Conservation (phyloP, 2,797 vertebrate genomes). For the Poliocrania exsul region DNA sequence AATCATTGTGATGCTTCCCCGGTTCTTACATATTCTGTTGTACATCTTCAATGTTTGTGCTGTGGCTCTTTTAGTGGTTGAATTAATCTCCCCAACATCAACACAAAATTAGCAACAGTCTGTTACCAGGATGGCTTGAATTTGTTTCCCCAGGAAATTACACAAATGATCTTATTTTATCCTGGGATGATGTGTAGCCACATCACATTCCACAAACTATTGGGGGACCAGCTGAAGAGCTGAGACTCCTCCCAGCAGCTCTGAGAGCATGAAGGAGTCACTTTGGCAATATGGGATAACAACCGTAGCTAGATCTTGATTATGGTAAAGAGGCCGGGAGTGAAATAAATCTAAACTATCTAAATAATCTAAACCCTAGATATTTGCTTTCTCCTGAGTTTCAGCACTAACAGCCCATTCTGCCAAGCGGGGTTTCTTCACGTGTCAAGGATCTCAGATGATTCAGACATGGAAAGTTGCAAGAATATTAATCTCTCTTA, state of each 20-base stretch:
- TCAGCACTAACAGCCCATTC: background rate
- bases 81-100: background rate
- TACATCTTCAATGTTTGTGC: background rate
- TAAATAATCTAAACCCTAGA: background rate
- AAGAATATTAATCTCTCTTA: background rate
- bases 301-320: background rate
- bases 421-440: background rate
- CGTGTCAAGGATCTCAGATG: background rate
- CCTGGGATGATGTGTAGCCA: background rate
- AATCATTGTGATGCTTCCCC: background rate
- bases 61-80: background rate
- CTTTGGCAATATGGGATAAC: background rate
- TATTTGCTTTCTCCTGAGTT: background rate
- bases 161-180: background rate
- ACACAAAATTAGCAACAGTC: background rate
- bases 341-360: background rate
- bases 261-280: background rate
- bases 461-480: background rate
- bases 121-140: background rate
- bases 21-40: background rate
- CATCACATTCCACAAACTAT: background rate
- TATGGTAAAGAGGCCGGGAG: background rate
- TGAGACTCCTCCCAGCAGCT: background rate
- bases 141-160: background rate
- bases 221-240: background rate